These are phyloP conservation scores for Phyllostomus discolor DNA, from an alignment of 2,113 vertebrate species.

Conservation along the genomic window DNA sequence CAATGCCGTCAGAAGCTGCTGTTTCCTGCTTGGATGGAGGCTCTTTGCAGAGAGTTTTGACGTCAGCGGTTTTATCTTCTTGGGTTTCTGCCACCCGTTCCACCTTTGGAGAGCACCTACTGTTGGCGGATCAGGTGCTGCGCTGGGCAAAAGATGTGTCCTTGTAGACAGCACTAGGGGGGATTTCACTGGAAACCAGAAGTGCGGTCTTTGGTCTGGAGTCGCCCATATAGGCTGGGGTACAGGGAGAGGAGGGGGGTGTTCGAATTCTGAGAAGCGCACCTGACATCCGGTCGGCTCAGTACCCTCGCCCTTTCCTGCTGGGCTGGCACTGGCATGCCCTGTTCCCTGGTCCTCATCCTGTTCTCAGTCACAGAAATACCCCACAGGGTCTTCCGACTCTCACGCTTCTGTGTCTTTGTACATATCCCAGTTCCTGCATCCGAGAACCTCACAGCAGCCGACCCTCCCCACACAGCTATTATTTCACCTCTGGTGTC, in stretches of 20 bases:
- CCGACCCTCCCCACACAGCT: background rate
- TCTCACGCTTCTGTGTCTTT: background rate
- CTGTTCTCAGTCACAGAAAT: background rate
- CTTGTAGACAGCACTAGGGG: conserved; percentile 8
- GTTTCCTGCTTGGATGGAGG: background rate
- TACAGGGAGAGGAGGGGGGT: background rate
- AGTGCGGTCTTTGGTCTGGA: background rate
- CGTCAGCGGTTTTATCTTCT: conserved; percentile 31
- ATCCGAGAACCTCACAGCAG: background rate
- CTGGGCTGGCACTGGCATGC: background rate
- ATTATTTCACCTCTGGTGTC: background rate
- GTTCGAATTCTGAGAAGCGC: background rate
- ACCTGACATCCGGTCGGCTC: background rate
- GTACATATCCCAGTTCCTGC: background rate
- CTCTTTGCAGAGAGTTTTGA: conserved; percentile 59
- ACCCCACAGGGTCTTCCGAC: background rate
- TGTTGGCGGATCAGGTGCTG: background rate
- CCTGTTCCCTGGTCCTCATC: background rate
- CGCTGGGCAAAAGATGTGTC: background rate
- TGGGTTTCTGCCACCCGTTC: conserved; percentile 11
- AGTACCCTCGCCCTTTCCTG: background rate
- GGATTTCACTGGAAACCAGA: background rate
- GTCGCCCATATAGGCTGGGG: background rate
- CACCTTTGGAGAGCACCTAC: background rate
- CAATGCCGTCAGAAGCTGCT: background rate